These are phyloP conservation scores for Formica selysi DNA, from an alignment of 1,140 invertebrate species.

Conservation along the genomic window DNA sequence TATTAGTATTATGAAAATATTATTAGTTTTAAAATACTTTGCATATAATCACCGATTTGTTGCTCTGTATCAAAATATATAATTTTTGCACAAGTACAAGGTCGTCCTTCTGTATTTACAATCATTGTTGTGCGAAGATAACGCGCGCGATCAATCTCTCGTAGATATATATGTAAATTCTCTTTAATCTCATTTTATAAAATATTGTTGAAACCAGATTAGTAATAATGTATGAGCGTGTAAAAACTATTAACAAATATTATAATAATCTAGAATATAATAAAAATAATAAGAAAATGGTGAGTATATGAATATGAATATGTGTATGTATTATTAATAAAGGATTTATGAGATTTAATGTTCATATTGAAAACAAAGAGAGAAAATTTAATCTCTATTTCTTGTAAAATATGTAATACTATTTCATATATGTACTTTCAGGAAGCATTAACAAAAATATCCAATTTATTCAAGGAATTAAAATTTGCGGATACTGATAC, in stretches of 20 bases:
- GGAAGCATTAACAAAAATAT: background rate
- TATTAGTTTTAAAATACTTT: too few relatives aligned
- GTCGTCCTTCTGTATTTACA: too few relatives aligned
- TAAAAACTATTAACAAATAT: background rate
- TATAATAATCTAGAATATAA: background rate
- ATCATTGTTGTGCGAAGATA: too few relatives aligned
- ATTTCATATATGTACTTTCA: background rate
- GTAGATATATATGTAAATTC: too few relatives aligned
- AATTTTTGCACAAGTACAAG: too few relatives aligned
- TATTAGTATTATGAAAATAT: too few relatives aligned
- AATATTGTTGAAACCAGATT: background rate
- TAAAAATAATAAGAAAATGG: background rate
- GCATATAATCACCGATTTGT: too few relatives aligned
- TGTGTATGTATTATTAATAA: too few relatives aligned
- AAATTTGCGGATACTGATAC: background rate
- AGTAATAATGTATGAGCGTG: background rate
- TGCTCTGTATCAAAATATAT: too few relatives aligned
- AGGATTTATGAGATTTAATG: background rate
- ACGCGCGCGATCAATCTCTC: too few relatives aligned
- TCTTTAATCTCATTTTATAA: background rate
- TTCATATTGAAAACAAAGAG: background rate
- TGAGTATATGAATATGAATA: background rate
- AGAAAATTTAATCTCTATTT: too few relatives aligned
- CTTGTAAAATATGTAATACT: background rate
- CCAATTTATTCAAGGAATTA: background rate